A percentile compares a stretch with the other conserved stretches of the same genome.
Conservation (phyloP, 2,797 vertebrate genomes). For the Cheirogaleus major region DNA sequence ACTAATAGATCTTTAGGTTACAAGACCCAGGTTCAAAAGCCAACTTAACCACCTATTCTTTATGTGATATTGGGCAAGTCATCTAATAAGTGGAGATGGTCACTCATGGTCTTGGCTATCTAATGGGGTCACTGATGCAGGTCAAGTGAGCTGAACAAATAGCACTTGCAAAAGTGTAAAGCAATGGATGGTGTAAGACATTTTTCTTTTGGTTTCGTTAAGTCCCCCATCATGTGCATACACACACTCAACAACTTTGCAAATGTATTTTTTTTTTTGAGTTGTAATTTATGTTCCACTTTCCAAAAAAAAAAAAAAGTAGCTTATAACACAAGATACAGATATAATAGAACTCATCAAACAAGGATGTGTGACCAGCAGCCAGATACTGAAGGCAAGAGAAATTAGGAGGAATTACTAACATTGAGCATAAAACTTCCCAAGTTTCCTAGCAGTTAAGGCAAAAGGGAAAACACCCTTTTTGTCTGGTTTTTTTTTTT, state of each 20-base stretch:
- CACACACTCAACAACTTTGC: not conserved
- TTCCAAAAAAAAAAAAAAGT: not conserved
- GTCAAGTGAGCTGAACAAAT: slow-evolving; percentile 46
- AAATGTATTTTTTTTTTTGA: not conserved
- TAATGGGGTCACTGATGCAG: not conserved
- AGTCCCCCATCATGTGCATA: too few relatives aligned
- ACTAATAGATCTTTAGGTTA: not conserved
- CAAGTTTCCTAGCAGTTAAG: not conserved
- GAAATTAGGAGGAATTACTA: not conserved
- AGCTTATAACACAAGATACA: not conserved
- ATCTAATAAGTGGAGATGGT: not conserved
- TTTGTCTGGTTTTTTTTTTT: not conserved
- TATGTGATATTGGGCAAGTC: not conserved
- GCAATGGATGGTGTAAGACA: not conserved
- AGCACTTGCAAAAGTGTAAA: not conserved
- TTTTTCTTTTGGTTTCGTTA: slow-evolving; percentile 1
- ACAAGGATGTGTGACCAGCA: not conserved
- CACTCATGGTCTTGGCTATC: not conserved
- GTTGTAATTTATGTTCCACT: not conserved
- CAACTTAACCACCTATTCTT: not conserved
- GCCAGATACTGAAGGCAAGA: not conserved
- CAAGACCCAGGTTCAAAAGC: not conserved
- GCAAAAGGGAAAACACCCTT: not conserved
- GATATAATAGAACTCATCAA: not conserved
- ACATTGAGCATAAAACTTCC: not conserved